A percentile compares a stretch with the other conserved stretches of the same genome.
These are phyloP conservation scores for Heloderma charlesbogerti DNA, from an alignment of 2,113 vertebrate species.

Conservation along the genomic window DNA sequence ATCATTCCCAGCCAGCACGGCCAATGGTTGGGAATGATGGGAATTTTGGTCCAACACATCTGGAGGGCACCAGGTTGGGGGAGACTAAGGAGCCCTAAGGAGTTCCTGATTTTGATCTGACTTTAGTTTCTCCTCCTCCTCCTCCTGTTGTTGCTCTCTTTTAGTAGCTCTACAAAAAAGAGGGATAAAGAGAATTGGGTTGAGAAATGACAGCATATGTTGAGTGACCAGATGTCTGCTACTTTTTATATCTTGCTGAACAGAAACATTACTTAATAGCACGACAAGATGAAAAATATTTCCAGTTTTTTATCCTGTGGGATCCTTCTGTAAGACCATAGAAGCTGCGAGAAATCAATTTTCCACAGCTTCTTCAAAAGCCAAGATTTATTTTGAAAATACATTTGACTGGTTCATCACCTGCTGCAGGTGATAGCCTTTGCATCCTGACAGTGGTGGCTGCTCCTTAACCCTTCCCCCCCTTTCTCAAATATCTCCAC, in stretches of 20 bases:
- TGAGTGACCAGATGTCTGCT: constrained; percentile 53
- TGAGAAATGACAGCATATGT: constrained; percentile 56
- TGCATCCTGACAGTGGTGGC: neutral
- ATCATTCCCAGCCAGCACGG: neutral
- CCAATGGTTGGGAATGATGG: too few species aligned
- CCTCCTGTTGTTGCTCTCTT: neutral
- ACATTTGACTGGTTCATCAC: constrained; percentile 54
- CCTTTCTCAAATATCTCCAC: constrained; percentile 27
- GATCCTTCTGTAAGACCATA: constrained; percentile 53
- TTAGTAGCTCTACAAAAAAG: neutral
- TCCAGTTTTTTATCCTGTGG: constrained; percentile 38
- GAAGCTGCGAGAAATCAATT: constrained; percentile 66
- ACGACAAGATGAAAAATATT: constrained; percentile 53
- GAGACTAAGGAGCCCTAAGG: neutral
- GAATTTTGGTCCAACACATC: too few species aligned
- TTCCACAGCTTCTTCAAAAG: constrained; percentile 68
- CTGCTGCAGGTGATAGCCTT: constrained; percentile 54
- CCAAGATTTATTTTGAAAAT: constrained; percentile 59
- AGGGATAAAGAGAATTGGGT: constrained; percentile 27
- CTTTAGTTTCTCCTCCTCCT: neutral
- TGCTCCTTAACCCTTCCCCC: neutral
- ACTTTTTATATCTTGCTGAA: constrained; percentile 56
- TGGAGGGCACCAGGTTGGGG: too few species aligned
- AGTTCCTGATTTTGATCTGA: neutral
- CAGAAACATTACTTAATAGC: constrained; percentile 48